Percentiles rank a stretch among this genome's conserved stretches.
Evolutionary conservation across 2,113 vertebrate genomes (phyloP).

Genomic region (Stictonetta naevosa): DNA sequence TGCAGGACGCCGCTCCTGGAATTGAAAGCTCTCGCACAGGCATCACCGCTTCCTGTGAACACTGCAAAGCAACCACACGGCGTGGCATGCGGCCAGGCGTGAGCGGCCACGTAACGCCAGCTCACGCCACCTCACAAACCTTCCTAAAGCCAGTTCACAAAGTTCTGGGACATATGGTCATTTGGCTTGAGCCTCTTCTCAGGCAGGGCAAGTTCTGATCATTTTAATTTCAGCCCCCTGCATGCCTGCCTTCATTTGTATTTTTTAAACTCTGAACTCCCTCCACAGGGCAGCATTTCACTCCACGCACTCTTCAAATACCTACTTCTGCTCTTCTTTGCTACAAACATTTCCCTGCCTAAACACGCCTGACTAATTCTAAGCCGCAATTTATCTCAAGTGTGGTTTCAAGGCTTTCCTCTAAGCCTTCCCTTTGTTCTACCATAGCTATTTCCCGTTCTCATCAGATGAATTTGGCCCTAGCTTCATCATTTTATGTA

Average conservation of each 20-base stretch:
- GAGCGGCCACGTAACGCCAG: background rate
- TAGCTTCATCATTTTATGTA: background rate
- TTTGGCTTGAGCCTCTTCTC: background rate
- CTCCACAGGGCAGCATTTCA: background rate
- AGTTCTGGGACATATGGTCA: accelerated
- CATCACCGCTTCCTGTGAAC: conserved; percentile 85
- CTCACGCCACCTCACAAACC: accelerated
- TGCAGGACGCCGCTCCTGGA: conserved; percentile 77
- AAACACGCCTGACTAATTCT: background rate
- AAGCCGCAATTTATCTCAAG: background rate
- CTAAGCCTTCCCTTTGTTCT: background rate
- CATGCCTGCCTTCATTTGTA: background rate
- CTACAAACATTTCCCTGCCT: background rate
- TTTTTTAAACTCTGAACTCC: background rate
- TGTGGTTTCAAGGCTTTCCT: background rate
- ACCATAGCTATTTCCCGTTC: background rate
- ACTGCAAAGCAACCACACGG: conserved; percentile 69
- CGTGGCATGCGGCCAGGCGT: background rate
- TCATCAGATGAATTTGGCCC: accelerated
- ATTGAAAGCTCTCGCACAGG: conserved; percentile 83
- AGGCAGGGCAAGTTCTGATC: background rate
- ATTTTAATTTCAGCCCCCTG: background rate
- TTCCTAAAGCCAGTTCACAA: background rate
- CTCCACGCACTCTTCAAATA: background rate
- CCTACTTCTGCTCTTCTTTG: background rate